Percentiles rank a stretch among this genome's conserved stretches.
Conservation (phyloP, 1,140 invertebrate species). For the Pollicipes pollicipes region DNA sequence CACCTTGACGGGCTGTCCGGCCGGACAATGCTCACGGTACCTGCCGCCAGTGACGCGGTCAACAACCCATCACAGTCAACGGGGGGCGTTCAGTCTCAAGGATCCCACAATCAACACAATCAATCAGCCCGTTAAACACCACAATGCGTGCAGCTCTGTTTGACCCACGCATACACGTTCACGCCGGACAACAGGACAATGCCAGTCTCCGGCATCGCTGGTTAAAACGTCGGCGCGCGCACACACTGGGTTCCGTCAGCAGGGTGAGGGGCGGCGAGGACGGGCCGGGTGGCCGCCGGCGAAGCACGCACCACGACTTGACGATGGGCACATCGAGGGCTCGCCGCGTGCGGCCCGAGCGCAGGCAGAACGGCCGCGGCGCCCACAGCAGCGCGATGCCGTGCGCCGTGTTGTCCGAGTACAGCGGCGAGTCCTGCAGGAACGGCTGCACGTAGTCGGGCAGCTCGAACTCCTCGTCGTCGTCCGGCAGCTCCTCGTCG, state of each 20-base stretch:
- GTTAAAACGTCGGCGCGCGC: too few relatives aligned
- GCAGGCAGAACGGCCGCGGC: constrained; percentile 87
- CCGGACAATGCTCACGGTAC: constrained; percentile 81
- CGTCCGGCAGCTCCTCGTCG: constrained; percentile 24
- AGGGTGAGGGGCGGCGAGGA: too few relatives aligned
- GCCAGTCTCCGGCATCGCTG: too few relatives aligned
- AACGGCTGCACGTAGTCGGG: constrained; percentile 81
- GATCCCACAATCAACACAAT: too few relatives aligned
- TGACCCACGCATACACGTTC: too few relatives aligned
- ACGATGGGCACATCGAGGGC: constrained; percentile 94
- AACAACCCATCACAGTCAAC: constrained; percentile 6
- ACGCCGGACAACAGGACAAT: too few relatives aligned
- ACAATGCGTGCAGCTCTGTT: too few relatives aligned
- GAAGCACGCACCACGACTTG: constrained; percentile 75
- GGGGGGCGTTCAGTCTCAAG: too few relatives aligned
- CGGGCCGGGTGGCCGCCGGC: too few relatives aligned
- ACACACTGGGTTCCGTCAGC: too few relatives aligned
- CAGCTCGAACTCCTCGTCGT: constrained; percentile 87
- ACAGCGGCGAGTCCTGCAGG: constrained; percentile 82
- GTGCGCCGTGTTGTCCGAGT: constrained; percentile 97
- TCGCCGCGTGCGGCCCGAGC: constrained; percentile 62
- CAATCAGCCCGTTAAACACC: too few relatives aligned
- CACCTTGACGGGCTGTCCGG: constrained; percentile 86
- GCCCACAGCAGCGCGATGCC: constrained; percentile 98
- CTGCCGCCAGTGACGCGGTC: constrained; percentile 14